Evolutionary conservation across 1,140 invertebrate species (phyloP).

Genomic region (Antheraea mylitta): DNA sequence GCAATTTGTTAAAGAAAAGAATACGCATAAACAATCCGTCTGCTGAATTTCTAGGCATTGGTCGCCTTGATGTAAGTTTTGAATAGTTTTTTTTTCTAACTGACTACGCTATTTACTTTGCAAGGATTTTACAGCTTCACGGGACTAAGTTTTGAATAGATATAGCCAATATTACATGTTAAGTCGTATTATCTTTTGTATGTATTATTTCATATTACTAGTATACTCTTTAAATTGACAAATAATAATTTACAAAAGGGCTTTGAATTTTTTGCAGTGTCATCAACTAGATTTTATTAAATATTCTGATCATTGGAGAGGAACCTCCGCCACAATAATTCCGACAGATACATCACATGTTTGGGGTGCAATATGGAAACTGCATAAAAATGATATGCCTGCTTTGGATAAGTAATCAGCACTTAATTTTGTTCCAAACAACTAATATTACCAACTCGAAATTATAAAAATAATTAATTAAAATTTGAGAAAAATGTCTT

Average conservation of each 20-base stretch:
- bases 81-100: not conserved
- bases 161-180: too few relatives aligned
- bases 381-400: conserved; percentile 81
- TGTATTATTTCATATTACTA: too few relatives aligned
- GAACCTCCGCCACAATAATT: conserved; percentile 87
- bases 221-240: too few relatives aligned
- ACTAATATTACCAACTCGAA: not conserved
- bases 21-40: conserved; percentile 67
- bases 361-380: conserved; percentile 90
- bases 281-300: conserved; percentile 86
- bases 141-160: conserved; percentile 32
- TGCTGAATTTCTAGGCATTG: conserved; percentile 58
- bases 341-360: conserved; percentile 79
- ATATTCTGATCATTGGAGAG: conserved; percentile 85
- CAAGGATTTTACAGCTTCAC: too few relatives aligned
- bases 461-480: not conserved
- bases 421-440: not conserved
- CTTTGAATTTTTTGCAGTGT: conserved; percentile 71
- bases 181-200: too few relatives aligned
- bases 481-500: too few relatives aligned
- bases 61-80: conserved; percentile 51
- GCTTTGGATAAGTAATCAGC: conserved; percentile 82
- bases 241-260: not conserved
- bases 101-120: too few relatives aligned
- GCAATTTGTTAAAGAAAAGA: conserved; percentile 63